Percentiles rank a stretch among this genome's conserved stretches.
Evolutionary conservation across 2,113 vertebrate genomes (phyloP).

Genomic region (Paraplagusia blochii): DNA sequence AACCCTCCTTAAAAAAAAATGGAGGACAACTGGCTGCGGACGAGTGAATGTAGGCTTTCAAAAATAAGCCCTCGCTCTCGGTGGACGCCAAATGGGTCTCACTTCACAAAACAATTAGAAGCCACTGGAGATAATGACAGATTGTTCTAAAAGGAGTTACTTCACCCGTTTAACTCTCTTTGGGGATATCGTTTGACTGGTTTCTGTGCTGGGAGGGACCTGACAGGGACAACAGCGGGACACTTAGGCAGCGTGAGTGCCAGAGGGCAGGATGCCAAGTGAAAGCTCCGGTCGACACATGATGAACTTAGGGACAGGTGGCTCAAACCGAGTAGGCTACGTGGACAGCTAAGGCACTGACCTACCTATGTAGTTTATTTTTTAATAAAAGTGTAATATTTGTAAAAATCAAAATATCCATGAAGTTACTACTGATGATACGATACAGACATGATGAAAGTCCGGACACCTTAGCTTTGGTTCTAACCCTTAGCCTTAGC

Average conservation of each 20-base stretch:
- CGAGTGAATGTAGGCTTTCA: slow-evolving; percentile 35
- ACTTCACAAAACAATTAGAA: slow-evolving; percentile 42
- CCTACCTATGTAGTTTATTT: no score
- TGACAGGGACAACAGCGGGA: slow-evolving; percentile 9
- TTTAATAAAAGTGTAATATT: no score
- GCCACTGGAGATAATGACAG: slow-evolving; percentile 59
- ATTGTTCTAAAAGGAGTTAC: slow-evolving; percentile 63
- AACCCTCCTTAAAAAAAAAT: slow-evolving; percentile 23
- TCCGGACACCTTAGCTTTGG: no score
- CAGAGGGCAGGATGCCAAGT: slow-evolving; percentile 37
- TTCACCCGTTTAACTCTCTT: slow-evolving; percentile 52
- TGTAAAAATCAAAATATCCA: no score
- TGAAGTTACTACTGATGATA: no score
- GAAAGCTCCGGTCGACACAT: slow-evolving; percentile 40
- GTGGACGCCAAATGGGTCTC: slow-evolving; percentile 51
- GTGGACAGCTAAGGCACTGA: no score
- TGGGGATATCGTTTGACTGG: slow-evolving; percentile 49
- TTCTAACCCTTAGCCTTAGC: no score
- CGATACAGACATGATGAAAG: no score
- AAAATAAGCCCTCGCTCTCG: slow-evolving; percentile 43
- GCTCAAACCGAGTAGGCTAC: slow-evolving; percentile 28
- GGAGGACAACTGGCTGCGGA: slow-evolving; percentile 43
- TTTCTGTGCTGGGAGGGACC: slow-evolving; percentile 19
- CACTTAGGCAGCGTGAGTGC: slow-evolving; percentile 21
- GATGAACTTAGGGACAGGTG: slow-evolving; percentile 61